Conservation (phyloP, 1,140 invertebrate species). For the Drosophila arawakana region DNA sequence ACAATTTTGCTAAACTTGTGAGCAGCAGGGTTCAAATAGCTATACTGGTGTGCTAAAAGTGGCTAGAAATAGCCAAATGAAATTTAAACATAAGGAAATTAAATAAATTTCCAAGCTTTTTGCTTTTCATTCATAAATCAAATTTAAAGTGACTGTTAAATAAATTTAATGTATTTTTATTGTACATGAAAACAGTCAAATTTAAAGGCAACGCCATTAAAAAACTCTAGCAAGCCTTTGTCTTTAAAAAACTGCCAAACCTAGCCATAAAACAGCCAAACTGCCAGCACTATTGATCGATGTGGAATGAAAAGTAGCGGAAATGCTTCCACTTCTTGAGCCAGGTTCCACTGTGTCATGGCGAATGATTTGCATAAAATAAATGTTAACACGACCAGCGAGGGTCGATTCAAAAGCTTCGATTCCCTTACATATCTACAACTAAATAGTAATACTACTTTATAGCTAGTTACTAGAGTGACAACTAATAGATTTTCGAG, state of each 20-base stretch:
- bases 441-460: background rate
- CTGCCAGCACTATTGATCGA: background rate
- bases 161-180: too few relatives aligned
- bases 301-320: slow-evolving; percentile 47
- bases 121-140: too few relatives aligned
- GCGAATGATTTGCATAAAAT: slow-evolving; percentile 73
- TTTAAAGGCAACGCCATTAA: too few relatives aligned
- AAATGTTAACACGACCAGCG: slow-evolving; percentile 16
- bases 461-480: background rate
- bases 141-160: too few relatives aligned
- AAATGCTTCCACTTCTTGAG: slow-evolving; percentile 48
- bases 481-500: slow-evolving; percentile 8
- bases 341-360: slow-evolving; percentile 26
- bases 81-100: too few relatives aligned
- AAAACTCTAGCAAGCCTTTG: too few relatives aligned
- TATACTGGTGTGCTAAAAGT: too few relatives aligned
- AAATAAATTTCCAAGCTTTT: too few relatives aligned
- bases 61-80: too few relatives aligned
- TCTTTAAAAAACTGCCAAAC: too few relatives aligned
- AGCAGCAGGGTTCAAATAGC: background rate
- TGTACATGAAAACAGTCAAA: too few relatives aligned
- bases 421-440: background rate
- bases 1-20: background rate
- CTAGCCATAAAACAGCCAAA: too few relatives aligned
- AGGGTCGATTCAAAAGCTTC: background rate